Evolutionary conservation across 2,797 vertebrate species (phyloP), one percentile per base, ranked within the genome.

Genomic region (Gila robusta): DNA sequence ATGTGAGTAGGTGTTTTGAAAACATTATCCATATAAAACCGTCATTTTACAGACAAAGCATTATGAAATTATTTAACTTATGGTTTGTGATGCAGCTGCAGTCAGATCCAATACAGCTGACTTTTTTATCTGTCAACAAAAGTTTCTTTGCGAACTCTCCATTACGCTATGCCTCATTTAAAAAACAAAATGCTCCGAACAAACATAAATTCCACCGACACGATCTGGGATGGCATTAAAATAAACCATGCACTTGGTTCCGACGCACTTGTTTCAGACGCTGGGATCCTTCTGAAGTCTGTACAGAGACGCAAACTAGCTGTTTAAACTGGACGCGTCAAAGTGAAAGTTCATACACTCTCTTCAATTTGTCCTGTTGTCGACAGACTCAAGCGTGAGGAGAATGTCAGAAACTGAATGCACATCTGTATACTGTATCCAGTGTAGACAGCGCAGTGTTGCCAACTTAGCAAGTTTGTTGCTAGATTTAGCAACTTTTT

Each of bases 231-330:
- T 12, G 23, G 23, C n/a, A 62, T 62, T 62, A 26, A 28, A 28
- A 66, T 17, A 32, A 66, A 32, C 26, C 62, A 28, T 7, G 2
- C 26, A 28, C 12, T 16, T 28, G 26, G 14, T 62, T 26, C 59
- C 5, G 0, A 56, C 0, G 2, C 11, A 64, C 62, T 7, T 7
- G 26, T 64, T 64, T 28, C 26, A 0, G 6, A 7, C 1, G 0
- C 5, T 64, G 0, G 26, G 62, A 66, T 66, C 62, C 14, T 28
- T 17, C 26, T 64, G 1, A 64, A 64, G 26, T 64, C 14, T 66
- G 62, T 32, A 66, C 62, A 28, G 26, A 1, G 2, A 66, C 0
- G 2, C 2, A 32, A 32, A 66, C 26, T 32, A 66, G 5, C 6
- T 17, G 14, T 66, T 28, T 66, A 7, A 64, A 64, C 5, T 64